phyloP scores from a whole-genome alignment of 2,888 invertebrate species.

The Lymantria dispar region DNA sequence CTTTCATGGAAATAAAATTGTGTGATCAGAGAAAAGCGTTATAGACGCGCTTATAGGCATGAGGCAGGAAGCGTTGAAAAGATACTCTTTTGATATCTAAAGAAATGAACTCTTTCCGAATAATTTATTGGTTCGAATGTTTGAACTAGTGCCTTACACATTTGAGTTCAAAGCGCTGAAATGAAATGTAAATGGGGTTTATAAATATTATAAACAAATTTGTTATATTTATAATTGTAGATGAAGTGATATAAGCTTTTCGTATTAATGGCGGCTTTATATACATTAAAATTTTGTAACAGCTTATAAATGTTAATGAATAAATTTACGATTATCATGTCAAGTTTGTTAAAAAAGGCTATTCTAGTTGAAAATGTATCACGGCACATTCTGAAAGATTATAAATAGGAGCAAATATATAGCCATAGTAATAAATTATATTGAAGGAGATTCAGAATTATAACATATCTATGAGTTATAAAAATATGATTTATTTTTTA shows the following conservation, averaged over 20 bases:
- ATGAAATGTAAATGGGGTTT: slow-evolving; percentile 5
- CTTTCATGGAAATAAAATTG: slow-evolving; percentile 74
- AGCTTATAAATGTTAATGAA: not conserved
- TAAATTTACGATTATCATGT: not conserved
- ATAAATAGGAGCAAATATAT: no score
- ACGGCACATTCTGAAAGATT: no score
- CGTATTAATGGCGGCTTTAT: not conserved
- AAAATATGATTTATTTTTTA: no score
- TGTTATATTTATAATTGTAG: not conserved
- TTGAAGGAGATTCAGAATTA: no score
- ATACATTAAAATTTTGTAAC: not conserved
- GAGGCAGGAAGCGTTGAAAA: slow-evolving; percentile 45
- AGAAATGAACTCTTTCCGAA: slow-evolving; percentile 37
- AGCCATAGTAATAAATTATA: no score
- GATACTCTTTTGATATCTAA: slow-evolving; percentile 47
- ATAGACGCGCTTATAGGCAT: slow-evolving; percentile 26
- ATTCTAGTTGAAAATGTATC: no score
- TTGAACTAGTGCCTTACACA: slow-evolving; percentile 36
- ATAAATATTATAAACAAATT: not conserved
- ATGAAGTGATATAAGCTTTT: not conserved
- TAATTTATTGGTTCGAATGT: slow-evolving; percentile 45
- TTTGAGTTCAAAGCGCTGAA: slow-evolving; percentile 12
- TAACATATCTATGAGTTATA: no score
- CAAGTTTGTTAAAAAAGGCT: no score
- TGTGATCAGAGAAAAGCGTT: slow-evolving; percentile 64